Evolutionary conservation across 2,113 vertebrate genomes (phyloP).

Genomic region (Myrmecobius fasciatus): DNA sequence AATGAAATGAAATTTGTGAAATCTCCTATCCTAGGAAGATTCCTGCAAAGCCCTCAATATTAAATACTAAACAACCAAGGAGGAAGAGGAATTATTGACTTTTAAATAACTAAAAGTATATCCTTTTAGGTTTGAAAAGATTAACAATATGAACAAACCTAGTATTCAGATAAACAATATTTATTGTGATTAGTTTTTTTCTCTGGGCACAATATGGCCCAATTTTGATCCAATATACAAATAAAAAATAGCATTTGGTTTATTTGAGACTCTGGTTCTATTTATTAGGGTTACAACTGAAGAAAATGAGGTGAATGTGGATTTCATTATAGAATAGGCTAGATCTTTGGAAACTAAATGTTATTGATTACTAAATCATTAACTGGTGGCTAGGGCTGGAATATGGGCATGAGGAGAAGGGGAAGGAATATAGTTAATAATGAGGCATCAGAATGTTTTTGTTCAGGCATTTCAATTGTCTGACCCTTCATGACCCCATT

Average conservation of each 20-base stretch:
- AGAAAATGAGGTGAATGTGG: background rate
- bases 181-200: background rate
- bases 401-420: background rate
- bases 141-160: background rate
- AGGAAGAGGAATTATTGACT: no score
- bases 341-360: background rate
- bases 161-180: background rate
- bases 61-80: background rate
- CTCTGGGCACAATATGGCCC: background rate
- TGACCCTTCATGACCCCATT: background rate
- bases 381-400: background rate
- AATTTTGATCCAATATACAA: background rate
- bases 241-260: background rate
- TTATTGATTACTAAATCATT: background rate
- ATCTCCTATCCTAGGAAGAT: background rate
- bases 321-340: background rate
- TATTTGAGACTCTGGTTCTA: background rate
- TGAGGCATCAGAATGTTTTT: background rate
- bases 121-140: rapidly evolving
- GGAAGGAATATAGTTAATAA: background rate
- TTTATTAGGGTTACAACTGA: background rate
- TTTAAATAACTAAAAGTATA: background rate
- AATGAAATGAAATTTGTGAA: background rate
- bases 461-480: background rate
- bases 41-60: background rate